Evolutionary conservation across 35 echinoderm and acorn worm species (phyloP).

Genomic region (Hemicentrotus pulcherrimus): DNA sequence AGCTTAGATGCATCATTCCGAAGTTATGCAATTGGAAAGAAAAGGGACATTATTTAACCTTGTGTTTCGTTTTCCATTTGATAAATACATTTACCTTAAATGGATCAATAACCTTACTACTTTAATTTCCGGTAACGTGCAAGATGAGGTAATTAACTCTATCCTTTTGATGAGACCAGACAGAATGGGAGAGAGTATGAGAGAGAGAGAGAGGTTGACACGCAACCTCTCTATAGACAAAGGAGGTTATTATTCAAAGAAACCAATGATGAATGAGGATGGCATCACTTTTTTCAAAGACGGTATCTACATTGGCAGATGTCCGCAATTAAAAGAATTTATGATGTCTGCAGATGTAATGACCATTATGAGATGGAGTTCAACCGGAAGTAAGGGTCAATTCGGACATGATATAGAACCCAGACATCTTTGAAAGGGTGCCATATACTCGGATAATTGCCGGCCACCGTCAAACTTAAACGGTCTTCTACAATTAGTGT

Average conservation of each 20-base stretch:
- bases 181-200: not conserved
- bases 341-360: not conserved
- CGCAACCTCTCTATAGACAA: not conserved
- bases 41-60: not conserved
- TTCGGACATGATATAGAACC: not conserved
- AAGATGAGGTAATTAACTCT: not conserved
- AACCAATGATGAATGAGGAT: not conserved
- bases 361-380: not conserved
- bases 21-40: not conserved
- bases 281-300: not conserved
- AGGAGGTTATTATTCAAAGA: not conserved
- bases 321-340: not conserved
- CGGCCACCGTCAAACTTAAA: not conserved
- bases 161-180: not conserved
- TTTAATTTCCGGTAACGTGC: conserved; percentile 10
- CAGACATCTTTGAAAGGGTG: not conserved
- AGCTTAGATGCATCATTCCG: not conserved
- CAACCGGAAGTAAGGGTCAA: not conserved
- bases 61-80: not conserved
- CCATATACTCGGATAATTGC: not conserved
- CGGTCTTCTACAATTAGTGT: not conserved
- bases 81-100: not conserved
- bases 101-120: not conserved
- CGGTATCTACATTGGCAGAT: not conserved
- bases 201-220: not conserved